Evolutionary conservation across 2,888 invertebrate genomes (phyloP), one percentile per base, ranked within the genome.

Genomic region (Rugalucina vietnamica): DNA sequence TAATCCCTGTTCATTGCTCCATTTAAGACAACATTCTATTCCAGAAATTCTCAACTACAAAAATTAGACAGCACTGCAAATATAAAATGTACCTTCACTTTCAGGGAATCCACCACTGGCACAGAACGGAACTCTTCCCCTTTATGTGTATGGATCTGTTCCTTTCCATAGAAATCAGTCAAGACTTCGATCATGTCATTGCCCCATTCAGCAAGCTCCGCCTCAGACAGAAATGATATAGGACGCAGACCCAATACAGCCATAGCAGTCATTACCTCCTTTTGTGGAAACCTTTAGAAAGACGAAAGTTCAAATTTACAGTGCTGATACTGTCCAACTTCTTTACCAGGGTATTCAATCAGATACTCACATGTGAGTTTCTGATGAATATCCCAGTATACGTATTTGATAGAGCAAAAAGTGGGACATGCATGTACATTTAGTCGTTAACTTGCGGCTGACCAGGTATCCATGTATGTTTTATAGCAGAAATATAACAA

Each of bases 171-270:
- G 72, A 81, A 79, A 1, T 81, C 76, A 5, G 79, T 36, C 18
- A 88, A 54, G 3, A 74, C 49, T 18, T 86, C 57, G 0, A 86
- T 71, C 18, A 78, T 76, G 0, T 78, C 81, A 75, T 85, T 75
- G 27, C 84, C 84, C 84, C 83, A 88, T 0, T 37, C 18, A 18
- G 57, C 50, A 27, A 85, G 34, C 10, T 85, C 83, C 18, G 73
- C 69, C 0, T 81, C 83, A 39, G 24, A 49, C 8, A 88, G 50
- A 34, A 88, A 78, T 21, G 85, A 73, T 14, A 88, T 49, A 29
- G 88, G 85, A n/a, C 82, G 32, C 50, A 84, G 36, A 29, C 85
- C 81, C 37, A 87, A 36, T 14, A 79, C 54, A 57, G 79, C 71
- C 14, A 87, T 69, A 49, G 78, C 75, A 36, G 77, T 79, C 83